A percentile compares a stretch with the other conserved stretches of the same genome.
phyloP scores from a whole-genome alignment of 2,797 vertebrate species.

The Gallirallus australis region DNA sequence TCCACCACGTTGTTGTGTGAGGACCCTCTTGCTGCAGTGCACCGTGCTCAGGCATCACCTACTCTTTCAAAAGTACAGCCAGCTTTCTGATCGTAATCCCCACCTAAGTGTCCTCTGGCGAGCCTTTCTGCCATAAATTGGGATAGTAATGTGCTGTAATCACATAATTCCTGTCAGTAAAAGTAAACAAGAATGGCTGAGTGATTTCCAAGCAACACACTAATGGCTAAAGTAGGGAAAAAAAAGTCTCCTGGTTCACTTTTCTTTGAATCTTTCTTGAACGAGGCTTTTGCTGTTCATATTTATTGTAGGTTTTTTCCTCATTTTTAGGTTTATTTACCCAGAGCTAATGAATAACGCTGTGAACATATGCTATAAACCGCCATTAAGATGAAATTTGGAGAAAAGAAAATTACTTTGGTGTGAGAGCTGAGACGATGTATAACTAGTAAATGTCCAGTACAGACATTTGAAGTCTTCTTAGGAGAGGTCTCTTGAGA shows the following conservation, averaged over 20 bases:
- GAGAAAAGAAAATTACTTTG: slow-evolving; percentile 65
- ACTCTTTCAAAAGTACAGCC: neutral
- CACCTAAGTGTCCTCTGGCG: slow-evolving; percentile 44
- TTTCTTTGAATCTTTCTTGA: neutral
- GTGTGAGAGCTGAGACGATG: slow-evolving; percentile 38
- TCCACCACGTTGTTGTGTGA: fast-evolving
- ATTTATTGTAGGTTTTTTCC: slow-evolving; percentile 35
- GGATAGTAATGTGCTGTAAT: slow-evolving; percentile 60
- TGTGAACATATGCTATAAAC: slow-evolving; percentile 60
- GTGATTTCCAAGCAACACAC: slow-evolving; percentile 60
- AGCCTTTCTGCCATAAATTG: slow-evolving; percentile 39
- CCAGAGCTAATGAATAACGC: slow-evolving; percentile 61
- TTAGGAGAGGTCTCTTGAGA: slow-evolving; percentile 39
- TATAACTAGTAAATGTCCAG: slow-evolving; percentile 46
- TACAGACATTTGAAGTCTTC: slow-evolving; percentile 41
- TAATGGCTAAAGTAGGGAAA: slow-evolving; percentile 31
- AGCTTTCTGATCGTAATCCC: neutral
- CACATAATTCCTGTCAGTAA: slow-evolving; percentile 67
- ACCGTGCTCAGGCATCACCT: neutral
- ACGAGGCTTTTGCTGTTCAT: slow-evolving; percentile 9
- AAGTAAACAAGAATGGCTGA: slow-evolving; percentile 66
- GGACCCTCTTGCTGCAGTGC: neutral
- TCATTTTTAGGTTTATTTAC: slow-evolving; percentile 70
- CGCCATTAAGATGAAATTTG: slow-evolving; percentile 67
- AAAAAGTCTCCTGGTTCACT: neutral